Evolutionary conservation across 2,888 invertebrate genomes (phyloP).

Genomic region (Epinotia nisella): DNA sequence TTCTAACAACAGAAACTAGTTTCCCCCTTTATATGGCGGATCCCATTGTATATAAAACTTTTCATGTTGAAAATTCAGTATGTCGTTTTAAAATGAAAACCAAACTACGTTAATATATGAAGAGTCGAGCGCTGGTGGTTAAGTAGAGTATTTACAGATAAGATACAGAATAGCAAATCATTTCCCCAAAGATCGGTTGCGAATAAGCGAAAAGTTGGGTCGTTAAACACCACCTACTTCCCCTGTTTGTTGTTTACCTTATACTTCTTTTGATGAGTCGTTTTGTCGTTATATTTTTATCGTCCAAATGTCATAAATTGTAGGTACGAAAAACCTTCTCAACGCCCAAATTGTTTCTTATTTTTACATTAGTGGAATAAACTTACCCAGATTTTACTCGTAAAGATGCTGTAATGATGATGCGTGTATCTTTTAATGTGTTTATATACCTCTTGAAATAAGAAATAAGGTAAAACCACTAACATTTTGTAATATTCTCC

Average conservation of each 20-base stretch:
- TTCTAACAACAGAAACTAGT: too few relatives aligned
- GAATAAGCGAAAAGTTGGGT: slow-evolving; percentile 33
- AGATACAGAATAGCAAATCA: slow-evolving; percentile 22
- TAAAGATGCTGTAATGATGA: not conserved
- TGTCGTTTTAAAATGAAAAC: too few relatives aligned
- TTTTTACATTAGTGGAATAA: not conserved
- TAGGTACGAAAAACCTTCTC: slow-evolving; percentile 12
- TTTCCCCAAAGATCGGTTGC: slow-evolving; percentile 26
- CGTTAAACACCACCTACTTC: slow-evolving; percentile 33
- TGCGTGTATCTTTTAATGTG: not conserved
- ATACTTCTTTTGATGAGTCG: slow-evolving; percentile 36
- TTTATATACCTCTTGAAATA: too few relatives aligned
- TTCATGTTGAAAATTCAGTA: too few relatives aligned
- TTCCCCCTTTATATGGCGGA: too few relatives aligned
- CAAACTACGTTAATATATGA: too few relatives aligned
- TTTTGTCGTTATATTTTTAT: slow-evolving; percentile 34
- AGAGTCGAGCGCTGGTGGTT: too few relatives aligned
- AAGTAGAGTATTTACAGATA: not conserved
- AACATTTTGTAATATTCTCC: too few relatives aligned
- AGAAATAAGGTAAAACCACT: too few relatives aligned
- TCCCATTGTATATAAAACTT: too few relatives aligned
- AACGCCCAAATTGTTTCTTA: not conserved
- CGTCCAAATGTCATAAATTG: slow-evolving; percentile 14
- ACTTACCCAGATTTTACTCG: not conserved
- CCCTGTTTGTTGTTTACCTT: slow-evolving; percentile 37